Percentiles rank a stretch among this genome's conserved stretches.
These are phyloP conservation scores for Microchrysa polita DNA, from an alignment of 2,888 invertebrate species.

Conservation along the genomic window DNA sequence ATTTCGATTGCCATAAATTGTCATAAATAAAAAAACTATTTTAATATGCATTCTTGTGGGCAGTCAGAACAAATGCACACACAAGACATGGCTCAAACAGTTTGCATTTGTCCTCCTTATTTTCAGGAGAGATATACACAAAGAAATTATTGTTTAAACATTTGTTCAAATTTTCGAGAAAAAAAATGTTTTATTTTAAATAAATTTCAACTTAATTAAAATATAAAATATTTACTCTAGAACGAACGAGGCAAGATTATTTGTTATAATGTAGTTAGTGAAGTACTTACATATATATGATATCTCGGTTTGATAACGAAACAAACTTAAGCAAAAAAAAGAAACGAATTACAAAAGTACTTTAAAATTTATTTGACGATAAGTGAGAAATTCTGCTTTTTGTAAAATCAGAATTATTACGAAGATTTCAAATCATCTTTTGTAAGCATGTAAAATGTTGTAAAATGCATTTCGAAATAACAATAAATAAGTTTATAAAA, in stretches of 20 bases:
- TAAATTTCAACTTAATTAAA: too few species aligned
- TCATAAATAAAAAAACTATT: too few species aligned
- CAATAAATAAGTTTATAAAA: constrained; percentile 15
- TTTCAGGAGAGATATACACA: constrained; percentile 4
- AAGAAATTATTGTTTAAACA: not conserved
- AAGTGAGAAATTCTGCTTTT: constrained; percentile 4
- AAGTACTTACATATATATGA: constrained; percentile 2
- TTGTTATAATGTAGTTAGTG: not conserved
- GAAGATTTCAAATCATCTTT: constrained; percentile 14
- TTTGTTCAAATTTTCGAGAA: not conserved
- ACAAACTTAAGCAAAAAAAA: not conserved
- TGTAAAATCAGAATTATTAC: constrained; percentile 15
- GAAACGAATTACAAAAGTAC: not conserved
- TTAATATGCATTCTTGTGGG: too few species aligned
- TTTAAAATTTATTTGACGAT: not conserved
- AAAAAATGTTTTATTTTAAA: constrained; percentile 20
- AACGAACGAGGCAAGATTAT: not conserved
- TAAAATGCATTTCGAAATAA: constrained; percentile 26
- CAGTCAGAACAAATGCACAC: not conserved
- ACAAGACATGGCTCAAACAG: not conserved
- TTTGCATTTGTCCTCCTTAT: constrained; percentile 1
- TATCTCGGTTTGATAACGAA: not conserved
- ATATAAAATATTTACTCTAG: too few species aligned
- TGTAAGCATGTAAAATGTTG: constrained; percentile 12
- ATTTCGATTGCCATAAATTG: too few species aligned